phyloP scores from a whole-genome alignment of 2,888 invertebrate genomes.

The Cephus spinipes region DNA sequence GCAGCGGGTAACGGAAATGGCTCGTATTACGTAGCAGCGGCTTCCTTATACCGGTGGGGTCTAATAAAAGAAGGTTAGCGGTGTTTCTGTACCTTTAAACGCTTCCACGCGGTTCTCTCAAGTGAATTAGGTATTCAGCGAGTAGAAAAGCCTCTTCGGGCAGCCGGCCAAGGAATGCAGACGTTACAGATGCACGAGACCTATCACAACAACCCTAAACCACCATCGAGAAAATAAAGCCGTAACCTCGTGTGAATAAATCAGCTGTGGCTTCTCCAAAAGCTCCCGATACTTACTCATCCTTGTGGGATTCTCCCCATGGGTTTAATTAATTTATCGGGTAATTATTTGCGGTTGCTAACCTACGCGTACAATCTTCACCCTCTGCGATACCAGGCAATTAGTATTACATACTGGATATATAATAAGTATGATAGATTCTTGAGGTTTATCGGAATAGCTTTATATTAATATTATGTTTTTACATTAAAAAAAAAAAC shows the following conservation, averaged over 20 bases:
- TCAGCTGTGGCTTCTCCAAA: not conserved
- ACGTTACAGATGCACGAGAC: constrained; percentile 52
- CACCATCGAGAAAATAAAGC: constrained; percentile 40
- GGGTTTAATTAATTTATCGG: too few species aligned
- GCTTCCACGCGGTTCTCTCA: constrained; percentile 20
- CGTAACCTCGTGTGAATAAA: constrained; percentile 29
- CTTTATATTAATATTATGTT: too few species aligned
- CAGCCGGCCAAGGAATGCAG: constrained; percentile 58
- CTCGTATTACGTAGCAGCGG: not conserved
- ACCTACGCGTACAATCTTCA: too few species aligned
- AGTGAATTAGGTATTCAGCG: constrained; percentile 53
- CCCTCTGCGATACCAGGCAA: too few species aligned
- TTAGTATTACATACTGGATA: too few species aligned
- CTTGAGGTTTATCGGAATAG: too few species aligned
- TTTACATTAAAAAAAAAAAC: too few species aligned
- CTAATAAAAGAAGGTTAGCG: constrained; percentile 45
- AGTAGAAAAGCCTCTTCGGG: constrained; percentile 50
- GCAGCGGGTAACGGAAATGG: too few species aligned
- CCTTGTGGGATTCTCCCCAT: too few species aligned
- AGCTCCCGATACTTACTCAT: too few species aligned
- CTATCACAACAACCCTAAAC: constrained; percentile 57
- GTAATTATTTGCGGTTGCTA: too few species aligned
- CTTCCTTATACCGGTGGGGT: constrained; percentile 31
- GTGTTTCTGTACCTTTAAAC: constrained; percentile 31
- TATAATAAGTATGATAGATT: too few species aligned